Evolutionary conservation across 1,140 invertebrate genomes (phyloP).

Genomic region (Armadillidium nasatum): DNA sequence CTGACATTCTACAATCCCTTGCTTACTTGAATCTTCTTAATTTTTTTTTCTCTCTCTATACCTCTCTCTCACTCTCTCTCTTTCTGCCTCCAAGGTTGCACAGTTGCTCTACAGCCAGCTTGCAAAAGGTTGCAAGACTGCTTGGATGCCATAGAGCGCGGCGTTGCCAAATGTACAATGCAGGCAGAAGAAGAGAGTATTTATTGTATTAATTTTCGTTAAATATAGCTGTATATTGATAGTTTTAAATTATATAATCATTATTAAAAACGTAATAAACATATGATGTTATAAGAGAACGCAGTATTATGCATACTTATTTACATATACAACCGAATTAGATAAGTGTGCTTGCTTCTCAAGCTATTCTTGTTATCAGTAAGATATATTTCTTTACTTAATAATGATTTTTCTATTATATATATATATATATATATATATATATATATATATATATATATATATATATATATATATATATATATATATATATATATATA

Average conservation of each 20-base stretch:
- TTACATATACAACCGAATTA: background rate
- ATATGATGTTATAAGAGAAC: background rate
- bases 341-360: background rate
- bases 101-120: background rate
- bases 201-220: no score
- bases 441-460: no score
- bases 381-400: no score
- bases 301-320: background rate
- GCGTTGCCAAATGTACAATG: background rate
- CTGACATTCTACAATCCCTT: background rate
- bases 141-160: background rate
- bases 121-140: constrained; percentile 3
- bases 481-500: no score
- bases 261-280: background rate
- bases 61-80: background rate
- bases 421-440: no score
- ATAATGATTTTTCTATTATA: no score
- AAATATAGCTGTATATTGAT: no score
- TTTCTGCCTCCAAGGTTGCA: background rate
- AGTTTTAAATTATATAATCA: background rate
- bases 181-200: background rate
- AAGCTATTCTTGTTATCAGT: background rate
- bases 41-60: no score
- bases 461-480: no score
- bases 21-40: background rate